phyloP scores from a whole-genome alignment of 2,888 invertebrate genomes.

The Spisula solida region DNA sequence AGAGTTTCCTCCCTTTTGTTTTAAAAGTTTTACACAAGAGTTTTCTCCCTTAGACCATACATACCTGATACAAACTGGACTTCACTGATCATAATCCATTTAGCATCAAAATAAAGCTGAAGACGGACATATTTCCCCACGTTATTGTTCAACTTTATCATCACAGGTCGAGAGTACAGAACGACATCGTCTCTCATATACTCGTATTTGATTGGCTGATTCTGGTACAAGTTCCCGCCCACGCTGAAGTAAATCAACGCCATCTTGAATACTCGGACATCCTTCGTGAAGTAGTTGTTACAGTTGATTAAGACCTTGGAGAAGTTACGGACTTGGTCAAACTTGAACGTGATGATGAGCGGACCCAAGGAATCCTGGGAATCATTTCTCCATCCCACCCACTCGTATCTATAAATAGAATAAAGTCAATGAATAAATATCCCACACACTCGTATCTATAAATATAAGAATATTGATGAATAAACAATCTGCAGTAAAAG shows the following conservation, averaged over 20 bases:
- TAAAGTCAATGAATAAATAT: slow-evolving; percentile 86
- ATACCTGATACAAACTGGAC: slow-evolving; percentile 94
- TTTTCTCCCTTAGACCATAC: slow-evolving; percentile 39
- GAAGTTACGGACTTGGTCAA: slow-evolving; percentile 95
- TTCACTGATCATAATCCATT: slow-evolving; percentile 97
- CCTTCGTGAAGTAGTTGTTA: slow-evolving; percentile 95
- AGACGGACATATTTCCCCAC: slow-evolving; percentile 93
- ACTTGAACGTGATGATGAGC: slow-evolving; percentile 94
- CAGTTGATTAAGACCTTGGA: slow-evolving; percentile 93
- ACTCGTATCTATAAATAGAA: slow-evolving; percentile 89
- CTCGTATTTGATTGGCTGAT: slow-evolving; percentile 91
- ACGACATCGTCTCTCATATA: slow-evolving; percentile 93
- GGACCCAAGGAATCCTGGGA: slow-evolving; percentile 91
- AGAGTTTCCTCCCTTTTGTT: no score
- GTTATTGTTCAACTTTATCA: slow-evolving; percentile 93
- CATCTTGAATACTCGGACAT: slow-evolving; percentile 95
- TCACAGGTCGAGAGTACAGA: slow-evolving; percentile 94
- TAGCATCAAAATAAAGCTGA: slow-evolving; percentile 93
- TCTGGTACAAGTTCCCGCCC: slow-evolving; percentile 93
- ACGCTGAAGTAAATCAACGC: slow-evolving; percentile 93
- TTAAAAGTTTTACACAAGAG: not conserved
- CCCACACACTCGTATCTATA: slow-evolving; percentile 93
- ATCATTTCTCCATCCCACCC: slow-evolving; percentile 94
- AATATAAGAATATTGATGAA: not conserved
- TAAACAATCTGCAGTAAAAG: no score